A percentile compares a stretch with the other conserved stretches of the same genome.
These are phyloP conservation scores for Trichogramma dendrolimi DNA, from an alignment of 2,888 invertebrate species.

Conservation along the genomic window DNA sequence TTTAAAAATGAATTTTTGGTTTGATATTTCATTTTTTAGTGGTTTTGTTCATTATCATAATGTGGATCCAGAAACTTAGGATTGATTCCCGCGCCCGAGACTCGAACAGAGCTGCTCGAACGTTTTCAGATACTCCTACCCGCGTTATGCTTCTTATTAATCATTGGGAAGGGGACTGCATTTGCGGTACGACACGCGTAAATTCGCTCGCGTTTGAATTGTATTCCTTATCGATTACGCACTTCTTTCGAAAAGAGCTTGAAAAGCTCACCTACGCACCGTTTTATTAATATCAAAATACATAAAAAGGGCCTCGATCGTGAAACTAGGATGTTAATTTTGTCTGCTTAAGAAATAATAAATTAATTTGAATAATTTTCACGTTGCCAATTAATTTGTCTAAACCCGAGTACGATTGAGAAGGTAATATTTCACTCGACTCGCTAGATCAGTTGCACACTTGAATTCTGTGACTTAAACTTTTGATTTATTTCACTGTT, in stretches of 20 bases:
- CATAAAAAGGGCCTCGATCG: slow-evolving; percentile 43
- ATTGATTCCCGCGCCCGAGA: slow-evolving; percentile 43
- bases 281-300: not conserved
- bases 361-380: slow-evolving; percentile 7
- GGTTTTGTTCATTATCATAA: slow-evolving; percentile 32
- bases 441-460: too few species aligned
- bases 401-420: too few species aligned
- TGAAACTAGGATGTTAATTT: slow-evolving; percentile 51
- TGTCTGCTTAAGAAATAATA: slow-evolving; percentile 32
- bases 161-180: slow-evolving; percentile 42
- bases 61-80: slow-evolving; percentile 46
- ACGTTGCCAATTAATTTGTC: slow-evolving; percentile 3
- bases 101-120: slow-evolving; percentile 44
- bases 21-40: slow-evolving; percentile 35
- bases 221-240: not conserved
- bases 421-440: too few species aligned
- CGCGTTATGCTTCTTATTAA: slow-evolving; percentile 52
- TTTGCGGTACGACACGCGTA: slow-evolving; percentile 31
- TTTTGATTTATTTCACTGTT: slow-evolving; percentile 19
- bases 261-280: not conserved
- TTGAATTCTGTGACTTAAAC: not conserved
- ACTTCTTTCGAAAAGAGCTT: not conserved
- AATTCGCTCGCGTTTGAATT: slow-evolving; percentile 1
- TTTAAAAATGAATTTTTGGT: slow-evolving; percentile 19
- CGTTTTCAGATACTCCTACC: slow-evolving; percentile 51